A percentile compares a stretch with the other conserved stretches of the same genome.
Evolutionary conservation across 1,140 invertebrate species (phyloP).

Genomic region (Aradophagus sp.): DNA sequence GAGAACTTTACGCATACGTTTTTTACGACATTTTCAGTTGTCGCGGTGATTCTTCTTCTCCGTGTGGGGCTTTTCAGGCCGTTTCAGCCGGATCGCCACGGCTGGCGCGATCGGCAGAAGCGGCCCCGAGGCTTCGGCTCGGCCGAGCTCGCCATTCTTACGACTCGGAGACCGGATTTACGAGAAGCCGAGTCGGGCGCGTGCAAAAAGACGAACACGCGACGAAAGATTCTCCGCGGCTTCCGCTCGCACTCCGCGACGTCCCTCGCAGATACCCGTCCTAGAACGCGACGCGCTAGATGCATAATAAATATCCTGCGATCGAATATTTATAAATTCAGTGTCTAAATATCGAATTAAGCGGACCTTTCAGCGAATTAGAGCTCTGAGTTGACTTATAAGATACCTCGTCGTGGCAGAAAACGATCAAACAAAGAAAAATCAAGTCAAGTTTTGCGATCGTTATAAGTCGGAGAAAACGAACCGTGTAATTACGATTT

Average conservation of each 20-base stretch:
- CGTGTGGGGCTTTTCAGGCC: too few relatives aligned
- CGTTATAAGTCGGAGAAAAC: too few relatives aligned
- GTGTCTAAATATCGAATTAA: slow-evolving; percentile 43
- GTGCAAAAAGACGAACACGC: slow-evolving; percentile 54
- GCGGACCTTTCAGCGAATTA: slow-evolving; percentile 40
- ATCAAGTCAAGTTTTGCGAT: slow-evolving; percentile 4
- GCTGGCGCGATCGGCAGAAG: slow-evolving; percentile 36
- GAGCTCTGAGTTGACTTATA: slow-evolving; percentile 3
- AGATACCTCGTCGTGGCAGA: neutral
- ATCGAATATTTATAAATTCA: slow-evolving; percentile 42
- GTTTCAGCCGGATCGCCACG: too few relatives aligned
- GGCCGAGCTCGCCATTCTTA: slow-evolving; percentile 33
- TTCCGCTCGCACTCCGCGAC: slow-evolving; percentile 39
- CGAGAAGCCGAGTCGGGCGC: slow-evolving; percentile 42
- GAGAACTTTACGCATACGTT: too few relatives aligned
- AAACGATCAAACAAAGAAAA: neutral
- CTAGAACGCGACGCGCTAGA: slow-evolving; percentile 37
- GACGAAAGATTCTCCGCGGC: slow-evolving; percentile 53
- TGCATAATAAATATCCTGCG: slow-evolving; percentile 39
- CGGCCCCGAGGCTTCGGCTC: slow-evolving; percentile 38
- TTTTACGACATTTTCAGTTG: too few relatives aligned
- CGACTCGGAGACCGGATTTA: slow-evolving; percentile 55
- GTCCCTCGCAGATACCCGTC: slow-evolving; percentile 3
- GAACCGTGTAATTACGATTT: too few relatives aligned
- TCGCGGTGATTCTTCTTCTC: too few relatives aligned